A percentile compares a stretch with the other conserved stretches of the same genome.
phyloP scores from a whole-genome alignment of 2,113 vertebrate species.

The Gavialis gangeticus region DNA sequence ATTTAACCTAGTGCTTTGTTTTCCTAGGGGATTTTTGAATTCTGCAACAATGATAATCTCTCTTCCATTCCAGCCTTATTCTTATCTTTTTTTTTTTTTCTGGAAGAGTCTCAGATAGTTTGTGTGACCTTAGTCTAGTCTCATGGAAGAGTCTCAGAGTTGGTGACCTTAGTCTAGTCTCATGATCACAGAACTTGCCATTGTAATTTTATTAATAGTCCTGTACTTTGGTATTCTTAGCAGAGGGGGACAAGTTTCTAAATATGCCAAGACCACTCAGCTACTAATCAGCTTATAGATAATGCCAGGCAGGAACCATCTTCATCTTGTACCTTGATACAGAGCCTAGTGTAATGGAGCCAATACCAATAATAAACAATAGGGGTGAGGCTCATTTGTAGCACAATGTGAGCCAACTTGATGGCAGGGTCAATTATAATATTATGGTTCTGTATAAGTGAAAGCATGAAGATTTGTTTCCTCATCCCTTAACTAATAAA shows the following conservation, averaged over 20 bases:
- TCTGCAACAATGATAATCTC: background rate
- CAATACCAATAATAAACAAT: background rate
- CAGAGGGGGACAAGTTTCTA: too few species aligned
- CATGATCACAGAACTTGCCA: background rate
- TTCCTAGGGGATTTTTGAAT: background rate
- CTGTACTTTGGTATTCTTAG: background rate
- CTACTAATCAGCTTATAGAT: background rate
- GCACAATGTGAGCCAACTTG: background rate
- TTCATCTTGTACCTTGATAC: background rate
- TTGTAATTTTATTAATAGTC: background rate
- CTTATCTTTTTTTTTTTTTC: constrained; percentile 3
- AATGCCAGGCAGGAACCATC: background rate
- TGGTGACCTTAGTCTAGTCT: background rate
- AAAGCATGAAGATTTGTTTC: background rate
- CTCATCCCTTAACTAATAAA: background rate
- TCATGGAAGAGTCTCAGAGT: background rate
- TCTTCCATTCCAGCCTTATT: background rate
- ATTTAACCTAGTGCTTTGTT: constrained; percentile 40
- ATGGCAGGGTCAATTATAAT: background rate
- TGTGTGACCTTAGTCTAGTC: background rate
- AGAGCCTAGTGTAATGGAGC: background rate
- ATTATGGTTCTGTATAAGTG: background rate
- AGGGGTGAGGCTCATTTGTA: background rate
- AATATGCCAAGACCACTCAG: accelerated
- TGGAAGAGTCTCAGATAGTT: background rate